Conservation (phyloP, 2,888 invertebrate genomes). For the Agrochola macilenta region DNA sequence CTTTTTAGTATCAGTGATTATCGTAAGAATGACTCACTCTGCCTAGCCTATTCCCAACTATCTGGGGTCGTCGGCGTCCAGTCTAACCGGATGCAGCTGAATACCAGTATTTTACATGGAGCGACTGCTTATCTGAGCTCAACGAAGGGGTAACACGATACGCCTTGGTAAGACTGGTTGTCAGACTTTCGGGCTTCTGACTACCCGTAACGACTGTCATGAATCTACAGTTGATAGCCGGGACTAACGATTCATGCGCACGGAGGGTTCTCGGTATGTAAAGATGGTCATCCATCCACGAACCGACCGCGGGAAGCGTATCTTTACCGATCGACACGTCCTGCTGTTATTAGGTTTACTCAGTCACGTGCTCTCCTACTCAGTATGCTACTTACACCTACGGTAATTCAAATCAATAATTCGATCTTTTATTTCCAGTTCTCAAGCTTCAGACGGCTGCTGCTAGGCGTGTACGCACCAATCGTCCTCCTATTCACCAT, state of each 20-base stretch:
- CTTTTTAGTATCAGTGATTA: no score
- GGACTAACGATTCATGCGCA: no score
- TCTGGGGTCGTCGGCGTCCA: no score
- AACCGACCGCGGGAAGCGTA: not conserved
- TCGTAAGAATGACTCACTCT: no score
- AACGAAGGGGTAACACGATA: no score
- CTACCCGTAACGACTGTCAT: not conserved
- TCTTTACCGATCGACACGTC: not conserved
- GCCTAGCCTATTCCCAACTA: no score
- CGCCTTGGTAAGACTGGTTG: not conserved
- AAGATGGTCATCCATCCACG: not conserved
- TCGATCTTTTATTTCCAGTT: conserved; percentile 91
- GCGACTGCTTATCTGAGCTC: not conserved
- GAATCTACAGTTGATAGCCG: not conserved
- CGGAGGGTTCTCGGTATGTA: not conserved
- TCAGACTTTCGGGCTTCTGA: no score
- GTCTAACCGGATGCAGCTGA: no score
- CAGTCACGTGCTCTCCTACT: no score
- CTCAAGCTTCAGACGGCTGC: conserved; percentile 93
- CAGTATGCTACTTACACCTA: no score
- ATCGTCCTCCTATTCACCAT: conserved; percentile 93
- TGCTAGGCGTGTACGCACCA: conserved; percentile 95
- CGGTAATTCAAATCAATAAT: not conserved
- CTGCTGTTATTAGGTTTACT: no score
- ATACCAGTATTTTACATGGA: not conserved